These are phyloP conservation scores for Latheticus oryzae DNA, from an alignment of 2,888 invertebrate genomes.

Conservation along the genomic window DNA sequence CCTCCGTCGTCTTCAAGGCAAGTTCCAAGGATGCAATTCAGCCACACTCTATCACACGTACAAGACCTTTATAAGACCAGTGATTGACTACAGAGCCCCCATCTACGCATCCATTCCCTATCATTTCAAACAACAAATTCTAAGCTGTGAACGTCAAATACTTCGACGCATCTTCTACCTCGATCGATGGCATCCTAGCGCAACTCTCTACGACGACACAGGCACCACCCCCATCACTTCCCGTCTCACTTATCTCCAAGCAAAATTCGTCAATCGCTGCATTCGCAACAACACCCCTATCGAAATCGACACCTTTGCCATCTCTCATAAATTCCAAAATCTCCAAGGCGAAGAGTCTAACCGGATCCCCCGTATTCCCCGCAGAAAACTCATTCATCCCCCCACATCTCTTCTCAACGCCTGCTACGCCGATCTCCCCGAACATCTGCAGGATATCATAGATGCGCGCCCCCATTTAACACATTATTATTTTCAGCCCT, in stretches of 20 bases:
- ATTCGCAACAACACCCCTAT: not conserved
- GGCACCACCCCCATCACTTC: constrained; percentile 8
- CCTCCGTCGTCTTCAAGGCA: constrained; percentile 2
- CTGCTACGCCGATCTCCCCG: constrained; percentile 1
- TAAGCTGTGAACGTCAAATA: constrained; percentile 7
- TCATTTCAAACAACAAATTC: not conserved
- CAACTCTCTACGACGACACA: too few relatives aligned
- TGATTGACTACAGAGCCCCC: constrained; percentile 14
- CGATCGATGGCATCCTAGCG: too few relatives aligned
- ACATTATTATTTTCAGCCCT: too few relatives aligned
- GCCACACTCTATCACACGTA: constrained; percentile 19
- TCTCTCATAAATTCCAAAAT: not conserved
- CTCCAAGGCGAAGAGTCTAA: too few relatives aligned
- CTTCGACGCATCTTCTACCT: constrained; percentile 3
- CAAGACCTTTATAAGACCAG: constrained; percentile 19
- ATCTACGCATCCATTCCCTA: constrained; percentile 1
- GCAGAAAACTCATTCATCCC: constrained; percentile 8
- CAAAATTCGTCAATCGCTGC: not conserved
- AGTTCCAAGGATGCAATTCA: constrained; percentile 1
- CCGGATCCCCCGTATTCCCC: constrained; percentile 9
- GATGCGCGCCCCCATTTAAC: constrained; percentile 7
- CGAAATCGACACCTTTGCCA: constrained; percentile 2
- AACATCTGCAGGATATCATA: not conserved
- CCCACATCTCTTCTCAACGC: constrained; percentile 5
- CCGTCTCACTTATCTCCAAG: constrained; percentile 1